Evolutionary conservation across 2,113 vertebrate genomes (phyloP).

Genomic region (Lamprologus speciosus): DNA sequence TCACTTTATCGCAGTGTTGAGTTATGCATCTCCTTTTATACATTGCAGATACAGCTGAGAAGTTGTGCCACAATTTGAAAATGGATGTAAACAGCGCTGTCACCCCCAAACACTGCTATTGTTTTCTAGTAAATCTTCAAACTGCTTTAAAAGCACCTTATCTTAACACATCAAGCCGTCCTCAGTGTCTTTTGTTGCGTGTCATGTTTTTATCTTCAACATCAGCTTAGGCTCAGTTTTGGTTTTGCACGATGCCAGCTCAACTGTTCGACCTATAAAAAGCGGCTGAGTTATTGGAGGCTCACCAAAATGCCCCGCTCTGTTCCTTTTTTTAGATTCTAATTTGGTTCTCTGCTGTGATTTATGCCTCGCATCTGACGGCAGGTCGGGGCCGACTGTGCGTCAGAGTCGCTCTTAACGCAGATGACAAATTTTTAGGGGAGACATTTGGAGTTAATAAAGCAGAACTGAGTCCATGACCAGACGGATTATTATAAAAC

Average conservation of each 20-base stretch:
- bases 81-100: not conserved
- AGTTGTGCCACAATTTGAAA: not conserved
- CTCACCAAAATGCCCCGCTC: slow-evolving; percentile 51
- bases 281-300: slow-evolving; percentile 37
- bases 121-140: not conserved
- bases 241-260: slow-evolving; percentile 14
- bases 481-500: slow-evolving; percentile 34
- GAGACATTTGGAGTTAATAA: slow-evolving; percentile 23
- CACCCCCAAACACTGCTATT: not conserved
- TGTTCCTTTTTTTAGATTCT: slow-evolving; percentile 64
- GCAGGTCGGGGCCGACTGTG: not conserved
- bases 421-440: slow-evolving; percentile 44
- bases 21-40: not conserved
- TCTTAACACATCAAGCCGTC: not conserved
- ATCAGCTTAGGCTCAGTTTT: not conserved
- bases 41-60: not conserved
- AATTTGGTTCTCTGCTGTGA: slow-evolving; percentile 59
- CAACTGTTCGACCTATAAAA: slow-evolving; percentile 37
- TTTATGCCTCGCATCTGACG: slow-evolving; percentile 61
- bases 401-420: slow-evolving; percentile 48
- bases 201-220: not conserved
- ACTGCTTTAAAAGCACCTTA: not conserved
- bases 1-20: not conserved
- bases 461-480: slow-evolving; percentile 31
- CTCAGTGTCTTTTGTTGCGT: not conserved